Evolutionary conservation across 2,113 vertebrate species (phyloP).

Genomic region (Lepus timidus): DNA sequence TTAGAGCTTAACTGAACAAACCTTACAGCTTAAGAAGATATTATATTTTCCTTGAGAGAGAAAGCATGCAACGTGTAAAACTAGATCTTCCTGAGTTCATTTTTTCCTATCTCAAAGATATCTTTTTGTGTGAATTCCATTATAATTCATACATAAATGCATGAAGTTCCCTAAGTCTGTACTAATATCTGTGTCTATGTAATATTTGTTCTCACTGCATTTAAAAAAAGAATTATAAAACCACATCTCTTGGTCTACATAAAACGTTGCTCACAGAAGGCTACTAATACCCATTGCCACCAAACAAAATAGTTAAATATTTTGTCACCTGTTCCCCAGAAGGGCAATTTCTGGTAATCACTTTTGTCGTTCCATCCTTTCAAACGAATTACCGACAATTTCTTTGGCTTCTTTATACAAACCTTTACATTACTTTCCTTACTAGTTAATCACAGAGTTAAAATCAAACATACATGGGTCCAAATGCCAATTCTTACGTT

Average conservation of each 20-base stretch:
- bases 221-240: slow-evolving; percentile 30
- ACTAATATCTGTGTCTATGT: background rate
- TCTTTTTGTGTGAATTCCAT: slow-evolving; percentile 60
- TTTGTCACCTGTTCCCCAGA: background rate
- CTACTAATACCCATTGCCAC: background rate
- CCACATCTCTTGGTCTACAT: background rate
- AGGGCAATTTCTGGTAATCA: background rate
- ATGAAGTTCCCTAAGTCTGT: slow-evolving; percentile 45
- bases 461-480: background rate
- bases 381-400: background rate
- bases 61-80: slow-evolving; percentile 19
- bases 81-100: slow-evolving; percentile 31
- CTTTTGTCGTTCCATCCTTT: background rate
- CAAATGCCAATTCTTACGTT: background rate
- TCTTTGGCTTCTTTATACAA: background rate
- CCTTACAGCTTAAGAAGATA: slow-evolving; percentile 56
- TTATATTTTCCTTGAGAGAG: slow-evolving; percentile 60
- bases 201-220: background rate
- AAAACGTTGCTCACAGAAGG: background rate
- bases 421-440: background rate
- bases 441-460: background rate
- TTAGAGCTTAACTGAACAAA: slow-evolving; percentile 73
- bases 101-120: slow-evolving; percentile 62
- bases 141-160: slow-evolving; percentile 66
- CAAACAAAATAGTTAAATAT: background rate